Evolutionary conservation across 2,113 vertebrate species (phyloP), one percentile per base, ranked within the genome.

Genomic region (Telmatochromis sp.): DNA sequence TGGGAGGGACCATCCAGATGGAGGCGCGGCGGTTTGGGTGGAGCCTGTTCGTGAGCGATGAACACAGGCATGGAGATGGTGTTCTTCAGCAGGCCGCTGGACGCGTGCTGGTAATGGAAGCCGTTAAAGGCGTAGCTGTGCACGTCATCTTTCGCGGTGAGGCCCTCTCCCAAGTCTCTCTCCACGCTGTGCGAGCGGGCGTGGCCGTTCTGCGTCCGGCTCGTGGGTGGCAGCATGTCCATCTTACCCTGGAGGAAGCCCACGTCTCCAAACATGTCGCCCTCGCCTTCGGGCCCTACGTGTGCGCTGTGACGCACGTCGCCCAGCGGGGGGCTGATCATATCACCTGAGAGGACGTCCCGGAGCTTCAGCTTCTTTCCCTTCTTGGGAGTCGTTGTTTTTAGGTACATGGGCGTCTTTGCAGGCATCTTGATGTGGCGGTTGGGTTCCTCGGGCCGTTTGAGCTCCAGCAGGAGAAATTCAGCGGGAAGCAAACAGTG

Each of bases 401-500:
- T 97, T 81, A 97, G 87, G 93, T 97, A 97, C 21, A 97, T 97
- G 28, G 97, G 97, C 0, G 96, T 96, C 94, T 97, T 98, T n/a
- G 97, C 97, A 1, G 97, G 97, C 97, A 97, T 97, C 42, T 84
- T 94, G 73, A 82, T 86, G 87, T 87, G 4, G 60, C 86, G 1
- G 47, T 17, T 50, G 65, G 86, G 23, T 2, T 33, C 21, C 35
- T 68, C 45, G 9, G 60, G 14, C 5, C 3, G 82, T 45, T 40
- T 17, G 31, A 55, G n/a, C 55, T 54, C 45, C 63, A 82, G 1
- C 45, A 26, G 15, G 19, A 80, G 37, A 37, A 57, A 26, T 26
- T 57, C 21, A 55, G 37, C 4, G 2, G 45, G 40, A 85, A 58
- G 35, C 68, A 75, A 84, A 78, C 42, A 8, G 7, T 31, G 15